These are phyloP conservation scores for Saxidomus purpurata DNA, from an alignment of 1,140 invertebrate genomes.

Conservation along the genomic window DNA sequence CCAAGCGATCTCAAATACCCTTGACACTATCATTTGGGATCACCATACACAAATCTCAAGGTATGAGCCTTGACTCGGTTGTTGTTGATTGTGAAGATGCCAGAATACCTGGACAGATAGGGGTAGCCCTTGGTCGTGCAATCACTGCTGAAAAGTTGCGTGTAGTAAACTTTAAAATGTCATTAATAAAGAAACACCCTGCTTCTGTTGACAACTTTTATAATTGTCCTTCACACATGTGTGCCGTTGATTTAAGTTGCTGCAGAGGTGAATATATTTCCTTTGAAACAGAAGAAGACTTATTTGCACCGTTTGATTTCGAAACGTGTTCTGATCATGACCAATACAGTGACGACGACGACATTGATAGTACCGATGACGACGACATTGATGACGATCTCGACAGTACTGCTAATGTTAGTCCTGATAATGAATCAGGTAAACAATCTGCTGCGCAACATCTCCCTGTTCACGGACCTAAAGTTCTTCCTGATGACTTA, in stretches of 20 bases:
- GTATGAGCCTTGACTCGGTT: slow-evolving; percentile 21
- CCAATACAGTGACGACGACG: not conserved
- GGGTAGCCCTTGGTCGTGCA: not conserved
- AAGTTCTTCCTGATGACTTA: too few species aligned
- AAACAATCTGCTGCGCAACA: not conserved
- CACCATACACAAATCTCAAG: slow-evolving; percentile 43
- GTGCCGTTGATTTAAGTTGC: too few species aligned
- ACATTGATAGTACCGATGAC: not conserved
- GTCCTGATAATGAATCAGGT: not conserved
- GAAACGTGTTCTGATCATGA: not conserved
- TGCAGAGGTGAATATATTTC: not conserved
- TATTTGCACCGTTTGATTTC: not conserved
- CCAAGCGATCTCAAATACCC: too few species aligned
- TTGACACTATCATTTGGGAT: too few species aligned
- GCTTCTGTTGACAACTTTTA: not conserved
- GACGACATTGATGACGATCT: too few species aligned
- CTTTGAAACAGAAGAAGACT: not conserved
- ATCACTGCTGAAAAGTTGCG: not conserved
- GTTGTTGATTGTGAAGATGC: slow-evolving; percentile 5
- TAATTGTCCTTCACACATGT: too few species aligned
- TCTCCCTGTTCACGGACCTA: not conserved
- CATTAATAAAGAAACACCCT: not conserved
- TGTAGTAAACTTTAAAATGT: not conserved
- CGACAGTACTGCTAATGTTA: not conserved
- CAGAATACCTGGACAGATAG: too few species aligned